A percentile compares a stretch with the other conserved stretches of the same genome.
These are phyloP conservation scores for Temnothorax nylanderi DNA, from an alignment of 1,140 invertebrate genomes.

Conservation along the genomic window DNA sequence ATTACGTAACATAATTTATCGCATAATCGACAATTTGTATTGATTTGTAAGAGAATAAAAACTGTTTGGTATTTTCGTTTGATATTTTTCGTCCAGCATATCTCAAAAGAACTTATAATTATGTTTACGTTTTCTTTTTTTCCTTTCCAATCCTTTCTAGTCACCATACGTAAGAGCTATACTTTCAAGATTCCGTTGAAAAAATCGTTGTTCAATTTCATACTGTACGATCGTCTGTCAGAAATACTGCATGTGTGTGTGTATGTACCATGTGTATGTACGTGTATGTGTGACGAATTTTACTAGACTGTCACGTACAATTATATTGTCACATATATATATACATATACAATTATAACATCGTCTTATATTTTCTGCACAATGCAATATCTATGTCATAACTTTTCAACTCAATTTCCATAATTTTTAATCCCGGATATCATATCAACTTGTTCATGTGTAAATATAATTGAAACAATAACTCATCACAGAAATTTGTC, in stretches of 20 bases:
- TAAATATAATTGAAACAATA: not conserved
- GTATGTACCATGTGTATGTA: not conserved
- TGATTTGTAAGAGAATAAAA: slow-evolving; percentile 22
- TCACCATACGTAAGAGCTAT: not conserved
- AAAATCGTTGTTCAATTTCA: slow-evolving; percentile 41
- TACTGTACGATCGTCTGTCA: not conserved
- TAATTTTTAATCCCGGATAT: slow-evolving; percentile 12
- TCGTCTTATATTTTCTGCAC: slow-evolving; percentile 12
- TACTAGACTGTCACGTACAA: slow-evolving; percentile 36
- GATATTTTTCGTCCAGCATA: not conserved
- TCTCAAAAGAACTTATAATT: not conserved
- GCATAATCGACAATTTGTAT: not conserved
- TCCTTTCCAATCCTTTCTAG: not conserved
- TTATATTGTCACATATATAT: slow-evolving; percentile 52
- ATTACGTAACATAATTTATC: slow-evolving; percentile 4
- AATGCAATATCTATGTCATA: slow-evolving; percentile 31
- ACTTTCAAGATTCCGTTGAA: slow-evolving; percentile 15
- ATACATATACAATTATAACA: slow-evolving; percentile 39
- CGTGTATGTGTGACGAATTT: slow-evolving; percentile 12
- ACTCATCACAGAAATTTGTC: slow-evolving; percentile 3
- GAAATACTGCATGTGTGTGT: slow-evolving; percentile 15
- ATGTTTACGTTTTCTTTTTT: not conserved
- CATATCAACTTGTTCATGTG: not conserved
- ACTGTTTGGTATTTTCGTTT: not conserved
- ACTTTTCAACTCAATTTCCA: not conserved